Percentiles rank a stretch among this genome's conserved stretches.
Evolutionary conservation across 2,113 vertebrate genomes (phyloP).

Genomic region (Pluvialis apricaria): DNA sequence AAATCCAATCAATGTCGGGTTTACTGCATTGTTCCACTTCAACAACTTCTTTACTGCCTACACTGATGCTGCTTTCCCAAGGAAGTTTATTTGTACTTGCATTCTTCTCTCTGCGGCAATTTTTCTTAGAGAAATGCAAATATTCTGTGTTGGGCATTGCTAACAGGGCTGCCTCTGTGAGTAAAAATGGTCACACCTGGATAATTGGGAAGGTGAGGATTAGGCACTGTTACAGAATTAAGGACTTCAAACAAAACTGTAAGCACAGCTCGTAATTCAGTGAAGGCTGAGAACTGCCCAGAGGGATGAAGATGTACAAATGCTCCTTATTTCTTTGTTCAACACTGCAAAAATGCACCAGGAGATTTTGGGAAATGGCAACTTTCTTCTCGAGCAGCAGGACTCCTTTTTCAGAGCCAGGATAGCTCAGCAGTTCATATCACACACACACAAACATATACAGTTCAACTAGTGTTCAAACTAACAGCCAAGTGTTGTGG

Average conservation of each 20-base stretch:
- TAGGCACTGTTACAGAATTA: neutral
- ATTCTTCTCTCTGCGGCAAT: neutral
- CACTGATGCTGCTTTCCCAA: neutral
- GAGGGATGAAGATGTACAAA: neutral
- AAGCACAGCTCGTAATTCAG: neutral
- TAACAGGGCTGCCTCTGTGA: neutral
- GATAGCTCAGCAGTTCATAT: neutral
- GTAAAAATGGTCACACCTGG: neutral
- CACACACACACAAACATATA: neutral
- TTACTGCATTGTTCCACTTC: conserved; percentile 24
- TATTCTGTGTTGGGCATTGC: accelerated
- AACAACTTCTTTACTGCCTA: neutral
- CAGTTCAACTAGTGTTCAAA: neutral
- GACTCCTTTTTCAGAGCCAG: neutral
- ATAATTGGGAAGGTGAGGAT: neutral
- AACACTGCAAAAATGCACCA: neutral
- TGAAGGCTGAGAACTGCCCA: neutral
- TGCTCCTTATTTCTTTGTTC: neutral
- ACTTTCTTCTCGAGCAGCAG: neutral
- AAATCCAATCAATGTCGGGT: neutral
- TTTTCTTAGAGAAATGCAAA: neutral
- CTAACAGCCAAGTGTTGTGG: neutral
- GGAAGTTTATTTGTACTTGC: neutral
- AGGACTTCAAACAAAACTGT: neutral
- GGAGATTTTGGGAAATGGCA: neutral